phyloP scores from a whole-genome alignment of 2,797 vertebrate genomes.

The Oreochromis mossambicus region DNA sequence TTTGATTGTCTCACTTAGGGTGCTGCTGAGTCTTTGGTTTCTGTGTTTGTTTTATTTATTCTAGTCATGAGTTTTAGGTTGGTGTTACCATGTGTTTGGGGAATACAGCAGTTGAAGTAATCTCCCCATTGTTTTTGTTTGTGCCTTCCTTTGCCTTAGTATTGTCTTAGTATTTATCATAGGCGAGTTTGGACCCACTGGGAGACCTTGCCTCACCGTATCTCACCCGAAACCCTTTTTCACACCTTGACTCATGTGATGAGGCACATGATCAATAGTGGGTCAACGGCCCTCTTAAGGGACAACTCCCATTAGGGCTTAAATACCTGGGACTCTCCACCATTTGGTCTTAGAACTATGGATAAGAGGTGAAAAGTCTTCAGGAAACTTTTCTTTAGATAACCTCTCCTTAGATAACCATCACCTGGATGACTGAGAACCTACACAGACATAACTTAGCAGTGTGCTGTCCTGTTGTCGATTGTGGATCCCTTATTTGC shows the following conservation, averaged over 20 bases:
- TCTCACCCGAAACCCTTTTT: not conserved
- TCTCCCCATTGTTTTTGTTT: not conserved
- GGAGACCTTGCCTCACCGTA: not conserved
- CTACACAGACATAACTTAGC: not conserved
- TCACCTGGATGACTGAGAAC: not conserved
- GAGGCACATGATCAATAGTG: not conserved
- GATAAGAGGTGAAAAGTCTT: not conserved
- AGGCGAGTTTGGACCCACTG: not conserved
- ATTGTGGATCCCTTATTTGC: not conserved
- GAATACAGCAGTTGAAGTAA: not conserved
- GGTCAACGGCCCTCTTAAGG: not conserved
- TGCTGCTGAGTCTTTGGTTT: not conserved
- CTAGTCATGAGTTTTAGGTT: not conserved
- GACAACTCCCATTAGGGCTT: not conserved
- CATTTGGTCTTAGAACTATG: not conserved
- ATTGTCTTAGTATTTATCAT: not conserved
- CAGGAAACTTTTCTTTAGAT: not conserved
- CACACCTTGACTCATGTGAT: not conserved
- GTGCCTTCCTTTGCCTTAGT: not conserved
- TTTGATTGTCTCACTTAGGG: not conserved
- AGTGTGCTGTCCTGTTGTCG: not conserved
- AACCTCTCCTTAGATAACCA: not conserved
- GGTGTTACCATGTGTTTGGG: not conserved
- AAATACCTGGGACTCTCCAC: not conserved
- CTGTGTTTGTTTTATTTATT: not conserved